These are phyloP conservation scores for Argyrosomus regius DNA, from an alignment of 2,797 vertebrate species.

Conservation along the genomic window DNA sequence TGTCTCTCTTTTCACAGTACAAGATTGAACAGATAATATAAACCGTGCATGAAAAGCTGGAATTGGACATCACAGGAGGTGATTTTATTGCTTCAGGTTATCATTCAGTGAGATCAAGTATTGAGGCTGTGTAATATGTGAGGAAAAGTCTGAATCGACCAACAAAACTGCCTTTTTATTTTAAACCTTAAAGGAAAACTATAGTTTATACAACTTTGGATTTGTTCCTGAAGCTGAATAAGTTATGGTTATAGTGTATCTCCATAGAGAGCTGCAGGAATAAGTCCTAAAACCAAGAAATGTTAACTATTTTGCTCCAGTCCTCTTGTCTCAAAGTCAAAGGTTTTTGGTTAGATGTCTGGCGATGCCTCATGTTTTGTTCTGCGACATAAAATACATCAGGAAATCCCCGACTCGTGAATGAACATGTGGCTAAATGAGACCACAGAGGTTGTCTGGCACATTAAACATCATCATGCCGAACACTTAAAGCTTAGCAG, in stretches of 20 bases:
- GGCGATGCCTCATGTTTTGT: too few relatives aligned
- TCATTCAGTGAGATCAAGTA: not conserved
- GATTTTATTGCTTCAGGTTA: not conserved
- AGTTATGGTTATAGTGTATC: not conserved
- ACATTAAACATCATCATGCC: too few relatives aligned
- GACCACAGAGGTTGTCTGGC: too few relatives aligned
- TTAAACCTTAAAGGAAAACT: not conserved
- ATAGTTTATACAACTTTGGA: not conserved
- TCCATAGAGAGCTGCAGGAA: too few relatives aligned
- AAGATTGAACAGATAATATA: conserved; percentile 33
- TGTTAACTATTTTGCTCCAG: too few relatives aligned
- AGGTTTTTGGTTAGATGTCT: too few relatives aligned
- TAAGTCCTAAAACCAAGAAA: too few relatives aligned
- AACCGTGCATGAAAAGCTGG: conserved; percentile 1
- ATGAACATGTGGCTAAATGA: too few relatives aligned
- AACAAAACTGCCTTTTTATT: not conserved
- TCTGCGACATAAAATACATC: too few relatives aligned
- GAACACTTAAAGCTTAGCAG: too few relatives aligned
- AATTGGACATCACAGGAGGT: not conserved
- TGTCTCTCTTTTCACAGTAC: conserved; percentile 21
- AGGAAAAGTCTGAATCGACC: not conserved
- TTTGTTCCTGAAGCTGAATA: not conserved
- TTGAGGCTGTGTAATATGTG: not conserved
- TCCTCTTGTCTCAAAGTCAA: too few relatives aligned
- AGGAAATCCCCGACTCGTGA: too few relatives aligned